These are phyloP conservation scores for Craseonycteris thonglongyai DNA, from an alignment of 2,113 vertebrate species.

Conservation along the genomic window DNA sequence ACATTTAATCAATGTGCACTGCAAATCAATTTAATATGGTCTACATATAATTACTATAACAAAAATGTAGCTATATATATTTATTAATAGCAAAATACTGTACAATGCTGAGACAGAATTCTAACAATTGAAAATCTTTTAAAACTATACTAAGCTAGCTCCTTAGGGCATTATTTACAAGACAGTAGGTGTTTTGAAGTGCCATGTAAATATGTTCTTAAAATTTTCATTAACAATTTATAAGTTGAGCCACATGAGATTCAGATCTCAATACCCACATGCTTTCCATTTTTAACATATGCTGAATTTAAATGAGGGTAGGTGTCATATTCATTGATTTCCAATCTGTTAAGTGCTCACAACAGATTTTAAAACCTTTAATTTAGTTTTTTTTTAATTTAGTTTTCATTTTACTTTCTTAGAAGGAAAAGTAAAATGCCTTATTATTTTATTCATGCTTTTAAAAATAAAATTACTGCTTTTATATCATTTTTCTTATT, in stretches of 20 bases:
- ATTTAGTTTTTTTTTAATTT: too few relatives aligned
- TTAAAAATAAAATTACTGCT: too few relatives aligned
- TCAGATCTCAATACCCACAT: not conserved
- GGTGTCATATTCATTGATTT: too few relatives aligned
- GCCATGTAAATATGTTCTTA: not conserved
- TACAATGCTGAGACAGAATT: not conserved
- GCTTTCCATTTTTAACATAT: constrained; percentile 26
- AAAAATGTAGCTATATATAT: not conserved
- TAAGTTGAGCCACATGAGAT: not conserved
- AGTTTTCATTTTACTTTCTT: too few relatives aligned
- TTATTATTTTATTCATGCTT: too few relatives aligned
- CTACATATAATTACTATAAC: not conserved
- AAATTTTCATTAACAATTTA: constrained; percentile 1
- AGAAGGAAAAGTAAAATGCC: too few relatives aligned
- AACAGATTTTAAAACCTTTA: too few relatives aligned
- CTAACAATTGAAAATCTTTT: not conserved
- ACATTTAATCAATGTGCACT: not conserved
- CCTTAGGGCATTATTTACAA: not conserved
- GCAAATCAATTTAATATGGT: not conserved
- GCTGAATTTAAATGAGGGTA: too few relatives aligned
- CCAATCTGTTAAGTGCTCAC: too few relatives aligned
- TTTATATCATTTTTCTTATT: too few relatives aligned
- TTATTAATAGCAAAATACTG: not conserved
- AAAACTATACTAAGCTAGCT: constrained; percentile 14
- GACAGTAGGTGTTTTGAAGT: not conserved